phyloP scores from a whole-genome alignment of 2,888 invertebrate species.

The Nymphalis c-album region DNA sequence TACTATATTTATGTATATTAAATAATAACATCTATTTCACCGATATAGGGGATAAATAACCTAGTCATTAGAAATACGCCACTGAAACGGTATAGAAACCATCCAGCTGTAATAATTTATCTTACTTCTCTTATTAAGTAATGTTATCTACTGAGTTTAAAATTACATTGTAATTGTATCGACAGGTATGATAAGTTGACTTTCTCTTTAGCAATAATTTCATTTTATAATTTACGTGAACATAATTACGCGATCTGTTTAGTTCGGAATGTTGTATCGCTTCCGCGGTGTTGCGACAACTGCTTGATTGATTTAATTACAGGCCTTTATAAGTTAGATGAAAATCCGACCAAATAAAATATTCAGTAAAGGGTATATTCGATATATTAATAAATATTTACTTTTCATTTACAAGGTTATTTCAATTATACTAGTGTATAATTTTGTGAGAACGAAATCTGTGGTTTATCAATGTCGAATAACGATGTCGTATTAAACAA shows the following conservation, averaged over 20 bases:
- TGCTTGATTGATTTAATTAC: conserved; percentile 35
- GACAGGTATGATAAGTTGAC: conserved; percentile 16
- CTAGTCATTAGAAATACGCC: too few relatives aligned
- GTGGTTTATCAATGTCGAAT: conserved; percentile 8
- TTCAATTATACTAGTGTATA: background rate
- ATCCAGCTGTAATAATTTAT: too few relatives aligned
- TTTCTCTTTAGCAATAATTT: conserved; percentile 31
- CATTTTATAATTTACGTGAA: conserved; percentile 33
- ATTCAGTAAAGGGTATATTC: conserved; percentile 4
- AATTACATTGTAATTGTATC: conserved; percentile 4
- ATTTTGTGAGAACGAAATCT: background rate
- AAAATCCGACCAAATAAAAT: conserved; percentile 11
- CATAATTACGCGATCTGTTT: conserved; percentile 34
- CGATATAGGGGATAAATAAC: too few relatives aligned
- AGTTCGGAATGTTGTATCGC: conserved; percentile 34
- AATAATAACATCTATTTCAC: too few relatives aligned
- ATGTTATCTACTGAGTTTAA: background rate
- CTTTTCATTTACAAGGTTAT: conserved; percentile 12
- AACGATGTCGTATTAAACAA: conserved; percentile 1
- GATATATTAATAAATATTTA: background rate
- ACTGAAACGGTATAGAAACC: too few relatives aligned
- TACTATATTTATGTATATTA: too few relatives aligned
- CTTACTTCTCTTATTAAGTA: background rate
- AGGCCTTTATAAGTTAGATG: conserved; percentile 2
- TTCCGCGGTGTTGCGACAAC: conserved; percentile 39